Conservation (phyloP, 1,140 invertebrate genomes). For the Ostrea edulis region DNA sequence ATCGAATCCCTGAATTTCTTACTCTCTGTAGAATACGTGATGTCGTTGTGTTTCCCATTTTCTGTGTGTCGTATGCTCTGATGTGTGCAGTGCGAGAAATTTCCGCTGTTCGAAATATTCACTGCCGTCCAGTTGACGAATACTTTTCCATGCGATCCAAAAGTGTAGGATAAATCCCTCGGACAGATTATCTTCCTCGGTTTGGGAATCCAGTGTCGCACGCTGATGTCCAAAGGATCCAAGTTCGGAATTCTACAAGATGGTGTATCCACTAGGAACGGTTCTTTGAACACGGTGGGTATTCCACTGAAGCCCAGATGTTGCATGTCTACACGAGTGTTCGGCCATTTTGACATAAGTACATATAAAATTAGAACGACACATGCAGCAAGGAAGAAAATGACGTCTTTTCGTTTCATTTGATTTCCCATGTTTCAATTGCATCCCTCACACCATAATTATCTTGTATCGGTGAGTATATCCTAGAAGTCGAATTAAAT, state of each 20-base stretch:
- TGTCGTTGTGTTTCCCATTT: background rate
- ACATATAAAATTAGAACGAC: background rate
- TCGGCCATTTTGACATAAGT: background rate
- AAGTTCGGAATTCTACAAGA: background rate
- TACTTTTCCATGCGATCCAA: background rate
- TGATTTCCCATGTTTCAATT: too few species aligned
- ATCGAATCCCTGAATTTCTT: conserved; percentile 51
- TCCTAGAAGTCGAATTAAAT: too few species aligned
- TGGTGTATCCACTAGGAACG: background rate
- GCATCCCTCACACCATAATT: too few species aligned
- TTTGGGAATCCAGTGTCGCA: background rate
- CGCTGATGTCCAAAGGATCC: background rate
- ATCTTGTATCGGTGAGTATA: too few species aligned
- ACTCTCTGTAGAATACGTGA: background rate
- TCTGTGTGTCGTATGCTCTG: background rate
- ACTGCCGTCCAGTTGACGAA: conserved; percentile 8
- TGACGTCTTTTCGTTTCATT: background rate
- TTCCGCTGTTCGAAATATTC: background rate
- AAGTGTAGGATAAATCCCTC: background rate
- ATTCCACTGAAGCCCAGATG: background rate
- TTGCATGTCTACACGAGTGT: background rate
- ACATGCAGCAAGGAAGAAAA: background rate
- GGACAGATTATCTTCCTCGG: background rate
- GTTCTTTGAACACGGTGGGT: background rate
- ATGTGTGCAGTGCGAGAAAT: background rate